Conservation (phyloP, 1,140 invertebrate genomes). For the Vollenhovia emeryi region DNA sequence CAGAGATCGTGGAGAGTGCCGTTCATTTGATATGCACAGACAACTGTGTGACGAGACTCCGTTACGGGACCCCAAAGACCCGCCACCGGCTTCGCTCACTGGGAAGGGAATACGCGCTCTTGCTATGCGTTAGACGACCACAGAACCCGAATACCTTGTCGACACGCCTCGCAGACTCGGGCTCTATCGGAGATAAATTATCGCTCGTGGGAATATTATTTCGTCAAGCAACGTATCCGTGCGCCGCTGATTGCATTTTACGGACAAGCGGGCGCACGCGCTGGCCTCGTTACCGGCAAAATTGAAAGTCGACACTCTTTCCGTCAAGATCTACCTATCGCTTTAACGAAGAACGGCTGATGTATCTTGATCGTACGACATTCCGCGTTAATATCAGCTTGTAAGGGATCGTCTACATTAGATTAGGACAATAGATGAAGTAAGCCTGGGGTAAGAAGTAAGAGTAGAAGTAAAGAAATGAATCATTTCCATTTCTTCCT, state of each 20-base stretch:
- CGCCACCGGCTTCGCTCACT: slow-evolving; percentile 8
- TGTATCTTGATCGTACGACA: not conserved
- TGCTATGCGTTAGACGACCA: slow-evolving; percentile 48
- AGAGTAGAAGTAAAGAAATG: too few relatives aligned
- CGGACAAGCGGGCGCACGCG: not conserved
- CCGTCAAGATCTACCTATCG: not conserved
- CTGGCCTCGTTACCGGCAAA: slow-evolving; percentile 3
- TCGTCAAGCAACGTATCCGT: not conserved
- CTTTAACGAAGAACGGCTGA: not conserved
- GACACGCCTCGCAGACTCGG: slow-evolving; percentile 9
- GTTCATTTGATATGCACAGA: slow-evolving; percentile 82
- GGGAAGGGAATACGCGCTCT: slow-evolving; percentile 17
- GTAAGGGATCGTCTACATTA: too few relatives aligned
- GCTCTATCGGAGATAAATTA: slow-evolving; percentile 52
- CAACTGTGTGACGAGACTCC: slow-evolving; percentile 83
- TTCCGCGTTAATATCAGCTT: not conserved
- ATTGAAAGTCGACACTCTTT: slow-evolving; percentile 4
- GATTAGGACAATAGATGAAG: too few relatives aligned
- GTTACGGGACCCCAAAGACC: slow-evolving; percentile 80
- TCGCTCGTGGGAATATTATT: slow-evolving; percentile 42
- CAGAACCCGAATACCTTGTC: slow-evolving; percentile 34
- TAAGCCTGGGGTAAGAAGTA: too few relatives aligned
- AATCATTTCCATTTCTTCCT: too few relatives aligned
- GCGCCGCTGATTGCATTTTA: slow-evolving; percentile 30
- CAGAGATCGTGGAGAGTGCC: slow-evolving; percentile 72